Evolutionary conservation across 2,888 invertebrate genomes (phyloP).

Genomic region (Brachypterus glaber): DNA sequence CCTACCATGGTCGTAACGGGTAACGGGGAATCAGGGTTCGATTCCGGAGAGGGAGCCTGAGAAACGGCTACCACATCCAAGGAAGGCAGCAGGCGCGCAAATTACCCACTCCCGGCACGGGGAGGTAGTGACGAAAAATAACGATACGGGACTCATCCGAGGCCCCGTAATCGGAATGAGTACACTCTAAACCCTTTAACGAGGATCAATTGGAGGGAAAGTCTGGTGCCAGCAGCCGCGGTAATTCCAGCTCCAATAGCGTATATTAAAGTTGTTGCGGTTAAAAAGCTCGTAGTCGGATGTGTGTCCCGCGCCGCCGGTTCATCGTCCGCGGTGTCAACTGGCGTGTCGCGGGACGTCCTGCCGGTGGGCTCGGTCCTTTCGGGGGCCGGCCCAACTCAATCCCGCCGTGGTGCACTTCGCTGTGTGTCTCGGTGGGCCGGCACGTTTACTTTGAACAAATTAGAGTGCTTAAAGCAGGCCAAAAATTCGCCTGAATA

Average conservation of each 20-base stretch:
- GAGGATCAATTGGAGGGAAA: conserved; percentile 49
- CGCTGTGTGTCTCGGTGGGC: conserved; percentile 42
- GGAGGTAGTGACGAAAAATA: conserved; percentile 61
- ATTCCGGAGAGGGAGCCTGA: conserved; percentile 62
- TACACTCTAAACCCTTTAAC: conserved; percentile 20
- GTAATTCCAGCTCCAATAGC: conserved; percentile 62
- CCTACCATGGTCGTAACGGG: conserved; percentile 59
- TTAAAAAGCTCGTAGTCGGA: conserved; percentile 41
- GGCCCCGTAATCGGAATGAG: conserved; percentile 18
- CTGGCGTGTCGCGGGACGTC: conserved; percentile 26
- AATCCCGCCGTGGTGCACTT: conserved; percentile 37
- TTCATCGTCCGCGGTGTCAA: conserved; percentile 20
- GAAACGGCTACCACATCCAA: conserved; percentile 28
- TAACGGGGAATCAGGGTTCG: conserved; percentile 68
- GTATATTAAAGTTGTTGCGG: conserved; percentile 64
- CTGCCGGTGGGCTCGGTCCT: conserved; percentile 30
- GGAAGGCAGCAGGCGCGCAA: conserved; percentile 64
- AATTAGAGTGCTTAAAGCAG: conserved; percentile 58
- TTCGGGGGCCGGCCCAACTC: conserved; percentile 27
- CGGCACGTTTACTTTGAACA: conserved; percentile 55
- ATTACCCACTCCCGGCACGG: conserved; percentile 52
- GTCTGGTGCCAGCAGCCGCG: conserved; percentile 64
- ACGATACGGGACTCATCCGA: conserved; percentile 49
- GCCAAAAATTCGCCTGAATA: conserved; percentile 40
- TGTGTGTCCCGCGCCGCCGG: no score